phyloP scores from a whole-genome alignment of 2,888 invertebrate genomes.

The Lasioglossum figueresi region DNA sequence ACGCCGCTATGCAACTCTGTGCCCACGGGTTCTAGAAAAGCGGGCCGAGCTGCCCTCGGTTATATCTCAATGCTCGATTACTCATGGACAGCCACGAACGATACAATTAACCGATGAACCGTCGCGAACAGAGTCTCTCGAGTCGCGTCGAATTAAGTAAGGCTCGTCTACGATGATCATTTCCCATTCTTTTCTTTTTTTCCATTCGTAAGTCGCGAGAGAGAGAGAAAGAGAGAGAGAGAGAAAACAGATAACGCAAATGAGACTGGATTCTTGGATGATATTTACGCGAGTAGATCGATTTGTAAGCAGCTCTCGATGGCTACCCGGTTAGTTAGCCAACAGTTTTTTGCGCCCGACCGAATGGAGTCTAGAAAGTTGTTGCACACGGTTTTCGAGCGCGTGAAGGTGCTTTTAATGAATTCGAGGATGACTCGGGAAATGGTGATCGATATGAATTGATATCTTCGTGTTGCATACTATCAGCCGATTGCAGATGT shows the following conservation, averaged over 20 bases:
- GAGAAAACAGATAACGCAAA: background rate
- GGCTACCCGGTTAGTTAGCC: background rate
- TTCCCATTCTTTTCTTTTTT: background rate
- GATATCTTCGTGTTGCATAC: background rate
- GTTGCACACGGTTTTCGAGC: background rate
- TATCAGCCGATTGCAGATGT: background rate
- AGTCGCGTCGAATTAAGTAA: background rate
- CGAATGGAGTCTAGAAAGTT: background rate
- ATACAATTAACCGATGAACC: constrained; percentile 5
- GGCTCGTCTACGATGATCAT: background rate
- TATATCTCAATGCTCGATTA: constrained; percentile 17
- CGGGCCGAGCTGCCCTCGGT: background rate
- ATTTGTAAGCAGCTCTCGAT: background rate
- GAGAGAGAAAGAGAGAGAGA: background rate
- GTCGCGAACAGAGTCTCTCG: background rate
- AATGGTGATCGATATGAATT: background rate
- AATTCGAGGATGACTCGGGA: background rate
- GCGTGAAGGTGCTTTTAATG: background rate
- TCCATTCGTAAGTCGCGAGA: background rate
- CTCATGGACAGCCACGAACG: background rate
- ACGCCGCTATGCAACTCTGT: background rate
- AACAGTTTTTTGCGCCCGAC: background rate
- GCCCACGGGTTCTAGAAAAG: background rate
- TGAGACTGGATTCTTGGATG: constrained; percentile 12
- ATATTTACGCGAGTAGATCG: background rate